Conservation (phyloP, 2,797 vertebrate species). For the Melanotaenia trifasciata region DNA sequence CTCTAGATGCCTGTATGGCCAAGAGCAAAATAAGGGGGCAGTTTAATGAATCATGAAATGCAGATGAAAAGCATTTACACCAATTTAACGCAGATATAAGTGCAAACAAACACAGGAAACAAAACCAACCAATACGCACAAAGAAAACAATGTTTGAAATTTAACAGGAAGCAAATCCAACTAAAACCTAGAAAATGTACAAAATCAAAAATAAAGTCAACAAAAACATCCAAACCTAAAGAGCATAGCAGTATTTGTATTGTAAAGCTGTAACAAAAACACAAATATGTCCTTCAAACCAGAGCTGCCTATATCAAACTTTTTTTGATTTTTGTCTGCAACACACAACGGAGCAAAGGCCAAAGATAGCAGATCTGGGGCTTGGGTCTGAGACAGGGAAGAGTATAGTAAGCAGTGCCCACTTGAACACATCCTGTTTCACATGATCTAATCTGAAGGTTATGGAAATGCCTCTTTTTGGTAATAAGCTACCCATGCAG, state of each 20-base stretch:
- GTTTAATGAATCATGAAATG: not conserved
- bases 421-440: not conserved
- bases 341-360: not conserved
- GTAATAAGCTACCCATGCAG: slow-evolving; percentile 1
- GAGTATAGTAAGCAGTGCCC: not conserved
- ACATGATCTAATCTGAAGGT: not conserved
- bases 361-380: not conserved
- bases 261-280: not conserved
- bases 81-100: too few species aligned
- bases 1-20: not conserved
- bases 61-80: not conserved
- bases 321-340: not conserved
- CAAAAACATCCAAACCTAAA: not conserved
- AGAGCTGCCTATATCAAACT: not conserved
- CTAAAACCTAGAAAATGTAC: not conserved
- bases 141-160: not conserved
- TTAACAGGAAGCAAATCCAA: not conserved
- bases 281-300: not conserved
- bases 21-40: not conserved
- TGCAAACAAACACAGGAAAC: too few species aligned
- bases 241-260: not conserved
- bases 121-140: not conserved
- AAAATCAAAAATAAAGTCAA: not conserved
- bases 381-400: not conserved
- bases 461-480: not conserved